phyloP scores from a whole-genome alignment of 1,140 invertebrate species.

The Bombus confusus region DNA sequence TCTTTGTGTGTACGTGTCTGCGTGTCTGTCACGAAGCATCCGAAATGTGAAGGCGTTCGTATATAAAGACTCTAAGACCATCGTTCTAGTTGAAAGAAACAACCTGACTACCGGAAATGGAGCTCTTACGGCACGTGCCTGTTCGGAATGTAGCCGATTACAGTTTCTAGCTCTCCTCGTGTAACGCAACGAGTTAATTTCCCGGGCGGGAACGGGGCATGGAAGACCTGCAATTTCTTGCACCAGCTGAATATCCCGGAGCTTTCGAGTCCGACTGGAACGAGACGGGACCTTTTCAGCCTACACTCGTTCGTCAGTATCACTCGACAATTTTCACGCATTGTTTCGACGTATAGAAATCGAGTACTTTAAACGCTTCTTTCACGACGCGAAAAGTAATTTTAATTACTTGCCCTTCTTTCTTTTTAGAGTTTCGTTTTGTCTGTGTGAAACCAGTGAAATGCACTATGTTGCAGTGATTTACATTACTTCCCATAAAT shows the following conservation, averaged over 20 bases:
- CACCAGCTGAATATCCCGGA: not conserved
- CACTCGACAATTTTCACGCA: too few species aligned
- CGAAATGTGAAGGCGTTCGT: not conserved
- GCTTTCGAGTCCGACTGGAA: too few species aligned
- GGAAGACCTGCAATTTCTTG: not conserved
- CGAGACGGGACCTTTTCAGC: not conserved
- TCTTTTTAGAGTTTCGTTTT: too few species aligned
- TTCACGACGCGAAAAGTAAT: too few species aligned
- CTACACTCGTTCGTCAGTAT: not conserved
- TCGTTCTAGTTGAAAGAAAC: slow-evolving; percentile 13
- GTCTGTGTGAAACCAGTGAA: too few species aligned
- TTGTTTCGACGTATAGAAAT: too few species aligned
- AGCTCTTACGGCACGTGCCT: not conserved
- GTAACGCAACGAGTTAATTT: slow-evolving; percentile 28
- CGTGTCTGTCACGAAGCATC: not conserved
- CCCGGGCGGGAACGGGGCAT: not conserved
- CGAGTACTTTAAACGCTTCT: too few species aligned
- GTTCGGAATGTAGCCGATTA: slow-evolving; percentile 9
- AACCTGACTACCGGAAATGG: slow-evolving; percentile 6
- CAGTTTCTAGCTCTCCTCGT: not conserved
- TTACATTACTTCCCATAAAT: too few species aligned
- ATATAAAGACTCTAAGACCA: not conserved
- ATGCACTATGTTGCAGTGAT: too few species aligned
- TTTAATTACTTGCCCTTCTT: too few species aligned
- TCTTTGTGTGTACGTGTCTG: not conserved